These are phyloP conservation scores for Plutella xylostella DNA, from an alignment of 2,888 invertebrate genomes.

Conservation along the genomic window DNA sequence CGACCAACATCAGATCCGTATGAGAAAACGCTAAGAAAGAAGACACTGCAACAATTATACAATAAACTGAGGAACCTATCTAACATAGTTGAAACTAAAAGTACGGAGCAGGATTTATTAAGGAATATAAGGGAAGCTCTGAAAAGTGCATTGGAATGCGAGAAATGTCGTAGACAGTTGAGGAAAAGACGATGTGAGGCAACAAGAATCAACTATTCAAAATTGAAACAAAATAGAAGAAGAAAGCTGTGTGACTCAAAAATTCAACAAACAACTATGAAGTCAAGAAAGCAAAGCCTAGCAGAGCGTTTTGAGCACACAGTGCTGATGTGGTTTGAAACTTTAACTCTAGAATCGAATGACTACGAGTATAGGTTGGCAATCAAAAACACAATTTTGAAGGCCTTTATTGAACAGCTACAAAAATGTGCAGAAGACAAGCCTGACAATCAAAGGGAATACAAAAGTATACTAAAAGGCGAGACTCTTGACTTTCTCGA, in stretches of 20 bases:
- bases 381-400: too few species aligned
- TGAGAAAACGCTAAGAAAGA: slow-evolving; percentile 14
- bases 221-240: too few species aligned
- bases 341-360: too few species aligned
- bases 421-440: not conserved
- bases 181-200: too few species aligned
- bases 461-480: not conserved
- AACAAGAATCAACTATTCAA: too few species aligned
- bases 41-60: slow-evolving; percentile 13
- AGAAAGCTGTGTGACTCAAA: too few species aligned
- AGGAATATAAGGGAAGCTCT: not conserved
- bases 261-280: too few species aligned
- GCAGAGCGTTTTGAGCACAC: too few species aligned
- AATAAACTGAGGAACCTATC: not conserved
- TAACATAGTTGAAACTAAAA: not conserved
- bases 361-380: too few species aligned
- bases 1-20: slow-evolving; percentile 18
- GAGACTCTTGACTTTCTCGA: not conserved
- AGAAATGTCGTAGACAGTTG: slow-evolving; percentile 9
- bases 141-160: slow-evolving; percentile 19
- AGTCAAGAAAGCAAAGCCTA: too few species aligned
- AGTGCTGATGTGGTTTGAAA: too few species aligned
- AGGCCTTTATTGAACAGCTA: slow-evolving; percentile 12
- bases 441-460: not conserved
- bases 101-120: not conserved